Conservation (phyloP, 2,797 vertebrate species). For the Erpetoichthys calabaricus region DNA sequence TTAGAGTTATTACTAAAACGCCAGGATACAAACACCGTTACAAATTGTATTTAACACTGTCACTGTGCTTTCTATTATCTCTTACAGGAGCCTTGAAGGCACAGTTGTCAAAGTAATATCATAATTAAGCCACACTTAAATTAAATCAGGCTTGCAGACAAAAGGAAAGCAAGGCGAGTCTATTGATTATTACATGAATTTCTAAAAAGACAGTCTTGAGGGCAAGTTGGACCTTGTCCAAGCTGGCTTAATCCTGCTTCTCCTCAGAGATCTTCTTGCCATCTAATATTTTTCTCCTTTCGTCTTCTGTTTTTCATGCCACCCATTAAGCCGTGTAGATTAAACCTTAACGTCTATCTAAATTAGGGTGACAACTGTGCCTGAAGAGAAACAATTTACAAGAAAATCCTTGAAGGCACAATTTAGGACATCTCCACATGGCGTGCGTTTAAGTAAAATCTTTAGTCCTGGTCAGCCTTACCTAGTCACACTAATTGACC, state of each 20-base stretch:
- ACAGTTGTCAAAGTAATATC: constrained; percentile 13
- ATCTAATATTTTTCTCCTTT: background rate
- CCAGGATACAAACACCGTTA: background rate
- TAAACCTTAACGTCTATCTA: too few relatives aligned
- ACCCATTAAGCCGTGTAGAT: too few relatives aligned
- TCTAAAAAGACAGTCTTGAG: constrained; percentile 31
- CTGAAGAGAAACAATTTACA: too few relatives aligned
- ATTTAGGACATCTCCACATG: too few relatives aligned
- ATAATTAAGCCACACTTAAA: constrained; percentile 20
- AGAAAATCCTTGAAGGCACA: too few relatives aligned
- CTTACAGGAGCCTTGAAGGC: constrained; percentile 7
- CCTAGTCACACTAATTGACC: too few relatives aligned
- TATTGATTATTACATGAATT: constrained; percentile 40
- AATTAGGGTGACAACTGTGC: too few relatives aligned
- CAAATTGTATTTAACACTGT: constrained; percentile 2
- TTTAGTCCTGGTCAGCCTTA: too few relatives aligned
- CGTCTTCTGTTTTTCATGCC: too few relatives aligned
- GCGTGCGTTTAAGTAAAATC: too few relatives aligned
- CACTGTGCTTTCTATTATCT: background rate
- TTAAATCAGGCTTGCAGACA: constrained; percentile 11
- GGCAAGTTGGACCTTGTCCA: constrained; percentile 25
- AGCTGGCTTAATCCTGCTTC: constrained; percentile 36
- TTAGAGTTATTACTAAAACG: constrained; percentile 9
- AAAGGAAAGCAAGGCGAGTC: constrained; percentile 13
- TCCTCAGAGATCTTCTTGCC: constrained; percentile 35